Evolutionary conservation across 1,140 invertebrate genomes (phyloP), one percentile per base, ranked within the genome.

Genomic region (Drosophila bocki): DNA sequence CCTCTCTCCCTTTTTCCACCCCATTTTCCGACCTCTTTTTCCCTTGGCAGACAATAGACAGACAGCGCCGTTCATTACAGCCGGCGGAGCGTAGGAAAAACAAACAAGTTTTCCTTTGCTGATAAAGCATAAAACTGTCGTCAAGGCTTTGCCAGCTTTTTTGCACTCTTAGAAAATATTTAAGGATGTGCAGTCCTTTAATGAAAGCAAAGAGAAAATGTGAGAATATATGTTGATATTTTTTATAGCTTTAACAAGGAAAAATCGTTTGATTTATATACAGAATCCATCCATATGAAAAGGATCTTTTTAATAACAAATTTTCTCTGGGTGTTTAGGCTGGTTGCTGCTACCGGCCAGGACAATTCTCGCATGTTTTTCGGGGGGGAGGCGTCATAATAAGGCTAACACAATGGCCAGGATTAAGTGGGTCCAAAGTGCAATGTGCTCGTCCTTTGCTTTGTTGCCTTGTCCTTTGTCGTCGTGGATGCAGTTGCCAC

Each of bases 401-500:
- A 88, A 72, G 81, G 84, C 78, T 69, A 85, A 82, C 75, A 88
- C 85, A 88, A 88, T 88, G 78, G 63, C 67, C 65, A 64, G 81
- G 85, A 88, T 90, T 88, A 88, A 88, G 85, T 88, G 85, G 78
- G 75, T 78, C 69, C 72, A 88, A 51, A 84, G 78, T 84, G 80
- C 80, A 80, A 61, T 75, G 63, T 70, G 47, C 71, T 42, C 50
- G 53, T 53, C 45, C 70, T 29, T 61, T 57, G 48, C 65, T 64
- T 56, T 56, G 53, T 56, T 56, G 53, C 35, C 53, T 37, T 80
- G 69, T 75, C 78, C 80, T 83, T 80, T 88, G 83, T 83, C 58
- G 68, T 80, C 50, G 54, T 44, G 26, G 26, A 29, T 80, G 72
- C 84, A 83, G 61, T 67, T 62, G 62, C 32, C 44, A 78, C 50